A percentile compares a stretch with the other conserved stretches of the same genome.
Conservation (phyloP, 2,888 invertebrate genomes). For the Dynastes maya region DNA sequence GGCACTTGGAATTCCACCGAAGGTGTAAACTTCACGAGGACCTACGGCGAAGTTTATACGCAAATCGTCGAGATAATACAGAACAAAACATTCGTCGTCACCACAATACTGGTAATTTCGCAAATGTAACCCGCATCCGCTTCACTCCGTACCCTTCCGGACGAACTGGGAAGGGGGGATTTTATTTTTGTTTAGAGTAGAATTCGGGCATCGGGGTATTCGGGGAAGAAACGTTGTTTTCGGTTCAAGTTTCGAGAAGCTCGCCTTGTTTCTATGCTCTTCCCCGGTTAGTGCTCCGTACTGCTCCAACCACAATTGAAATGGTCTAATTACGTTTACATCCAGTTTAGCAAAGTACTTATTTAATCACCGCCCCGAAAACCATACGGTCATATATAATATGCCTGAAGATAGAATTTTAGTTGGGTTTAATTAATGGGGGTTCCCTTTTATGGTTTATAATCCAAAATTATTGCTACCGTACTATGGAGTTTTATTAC, state of each 20-base stretch:
- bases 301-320: constrained; percentile 28
- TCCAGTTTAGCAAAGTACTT: constrained; percentile 31
- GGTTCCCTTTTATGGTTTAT: neutral
- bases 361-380: constrained; percentile 18
- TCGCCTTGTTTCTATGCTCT: neutral
- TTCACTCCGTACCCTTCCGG: neutral
- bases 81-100: constrained; percentile 93
- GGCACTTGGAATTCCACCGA: constrained; percentile 92
- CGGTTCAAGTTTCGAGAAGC: constrained; percentile 6
- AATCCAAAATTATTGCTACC: too few relatives aligned
- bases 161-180: neutral
- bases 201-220: constrained; percentile 7
- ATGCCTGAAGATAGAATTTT: constrained; percentile 10
- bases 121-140: constrained; percentile 6
- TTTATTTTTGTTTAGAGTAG: constrained; percentile 26
- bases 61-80: constrained; percentile 92
- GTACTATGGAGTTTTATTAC: too few relatives aligned
- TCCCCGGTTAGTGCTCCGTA: neutral
- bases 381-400: constrained; percentile 10
- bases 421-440: constrained; percentile 7
- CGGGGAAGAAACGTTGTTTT: constrained; percentile 2
- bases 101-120: constrained; percentile 88
- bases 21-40: constrained; percentile 90
- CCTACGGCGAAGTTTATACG: constrained; percentile 88
- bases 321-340: constrained; percentile 39